Evolutionary conservation across 2,113 vertebrate genomes (phyloP).

Genomic region (Tor tambroides): DNA sequence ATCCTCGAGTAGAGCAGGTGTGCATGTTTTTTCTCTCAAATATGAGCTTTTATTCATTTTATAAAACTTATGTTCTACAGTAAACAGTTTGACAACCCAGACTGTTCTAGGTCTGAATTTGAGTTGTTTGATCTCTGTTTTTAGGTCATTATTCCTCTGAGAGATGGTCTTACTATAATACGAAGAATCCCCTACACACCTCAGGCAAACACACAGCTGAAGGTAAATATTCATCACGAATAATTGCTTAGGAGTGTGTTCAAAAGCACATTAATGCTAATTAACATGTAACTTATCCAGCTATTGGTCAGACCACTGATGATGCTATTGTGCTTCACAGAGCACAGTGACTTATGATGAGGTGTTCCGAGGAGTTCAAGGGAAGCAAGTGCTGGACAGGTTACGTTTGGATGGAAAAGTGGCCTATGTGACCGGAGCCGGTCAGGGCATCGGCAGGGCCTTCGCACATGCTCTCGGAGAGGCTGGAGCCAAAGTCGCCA

Average conservation of each 20-base stretch:
- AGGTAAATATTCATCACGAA: neutral
- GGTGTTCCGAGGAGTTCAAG: slow-evolving; percentile 73
- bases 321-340: slow-evolving; percentile 47
- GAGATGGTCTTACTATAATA: slow-evolving; percentile 78
- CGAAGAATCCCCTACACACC: slow-evolving; percentile 60
- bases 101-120: neutral
- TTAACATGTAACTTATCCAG: neutral
- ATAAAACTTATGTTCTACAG: neutral
- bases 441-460: slow-evolving; percentile 81
- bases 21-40: neutral
- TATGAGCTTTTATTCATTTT: too few species aligned
- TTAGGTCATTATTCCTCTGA: slow-evolving; percentile 78
- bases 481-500: slow-evolving; percentile 78
- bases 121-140: neutral
- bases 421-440: slow-evolving; percentile 78
- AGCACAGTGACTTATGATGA: slow-evolving; percentile 68
- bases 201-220: slow-evolving; percentile 57
- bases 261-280: neutral
- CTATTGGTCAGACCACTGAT: neutral
- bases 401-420: slow-evolving; percentile 77
- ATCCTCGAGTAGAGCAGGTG: slow-evolving; percentile 79
- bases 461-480: slow-evolving; percentile 81
- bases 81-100: neutral
- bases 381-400: slow-evolving; percentile 72
- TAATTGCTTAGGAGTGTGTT: neutral